Percentiles rank a stretch among this genome's conserved stretches.
These are phyloP conservation scores for Ondatra zibethicus DNA, from an alignment of 2,113 vertebrate species.

Conservation along the genomic window DNA sequence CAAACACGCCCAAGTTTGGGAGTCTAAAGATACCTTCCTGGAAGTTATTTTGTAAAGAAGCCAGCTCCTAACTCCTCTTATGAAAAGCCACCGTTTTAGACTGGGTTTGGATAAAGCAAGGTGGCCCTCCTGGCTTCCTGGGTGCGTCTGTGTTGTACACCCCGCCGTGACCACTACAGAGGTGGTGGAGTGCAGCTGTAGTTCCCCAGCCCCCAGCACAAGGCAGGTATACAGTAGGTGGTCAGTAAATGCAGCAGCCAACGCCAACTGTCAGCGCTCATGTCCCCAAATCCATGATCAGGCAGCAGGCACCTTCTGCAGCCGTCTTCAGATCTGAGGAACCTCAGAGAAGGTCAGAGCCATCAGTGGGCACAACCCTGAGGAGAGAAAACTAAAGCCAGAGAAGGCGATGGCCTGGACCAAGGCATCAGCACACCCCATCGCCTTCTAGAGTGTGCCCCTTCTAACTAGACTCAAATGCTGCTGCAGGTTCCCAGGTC, in stretches of 20 bases:
- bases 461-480: background rate
- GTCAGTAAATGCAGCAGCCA: background rate
- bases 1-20: fast-evolving
- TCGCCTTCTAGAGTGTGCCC: fast-evolving
- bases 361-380: background rate
- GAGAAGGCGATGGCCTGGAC: background rate
- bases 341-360: background rate
- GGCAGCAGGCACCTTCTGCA: background rate
- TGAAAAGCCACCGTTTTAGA: background rate
- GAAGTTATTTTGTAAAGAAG: background rate
- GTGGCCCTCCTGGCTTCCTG: background rate
- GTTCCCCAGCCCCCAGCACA: background rate
- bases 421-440: background rate
- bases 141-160: background rate
- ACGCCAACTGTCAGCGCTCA: fast-evolving
- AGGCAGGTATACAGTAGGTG: background rate
- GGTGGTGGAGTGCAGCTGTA: background rate
- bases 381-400: background rate
- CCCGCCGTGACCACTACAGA: fast-evolving
- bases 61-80: background rate
- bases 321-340: background rate
- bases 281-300: fast-evolving
- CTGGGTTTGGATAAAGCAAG: background rate
- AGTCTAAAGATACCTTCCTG: background rate
- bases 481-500: background rate